Evolutionary conservation across 2,113 vertebrate genomes (phyloP).

Genomic region (Laterallus jamaicensis): DNA sequence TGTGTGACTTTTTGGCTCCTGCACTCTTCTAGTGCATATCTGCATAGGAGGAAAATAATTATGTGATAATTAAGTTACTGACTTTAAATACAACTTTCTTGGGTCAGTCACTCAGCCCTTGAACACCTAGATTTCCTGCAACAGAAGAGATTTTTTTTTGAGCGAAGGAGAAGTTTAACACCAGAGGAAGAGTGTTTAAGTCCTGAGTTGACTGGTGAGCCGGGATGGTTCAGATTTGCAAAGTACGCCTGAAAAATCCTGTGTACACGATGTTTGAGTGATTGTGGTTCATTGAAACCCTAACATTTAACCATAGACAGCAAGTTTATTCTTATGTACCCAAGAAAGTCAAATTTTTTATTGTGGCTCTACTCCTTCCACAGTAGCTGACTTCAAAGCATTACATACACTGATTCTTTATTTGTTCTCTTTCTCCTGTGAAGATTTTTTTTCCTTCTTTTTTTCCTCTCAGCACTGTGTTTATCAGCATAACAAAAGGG

Average conservation of each 20-base stretch:
- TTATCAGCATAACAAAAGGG: neutral
- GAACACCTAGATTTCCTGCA: neutral
- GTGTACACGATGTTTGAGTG: neutral
- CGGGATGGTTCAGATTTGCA: neutral
- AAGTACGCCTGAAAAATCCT: neutral
- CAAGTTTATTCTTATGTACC: neutral
- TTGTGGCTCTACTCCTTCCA: neutral
- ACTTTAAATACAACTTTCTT: neutral
- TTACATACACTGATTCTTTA: neutral
- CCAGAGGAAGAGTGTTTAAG: neutral
- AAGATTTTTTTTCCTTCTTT: neutral
- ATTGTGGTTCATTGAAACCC: neutral
- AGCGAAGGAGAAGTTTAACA: neutral
- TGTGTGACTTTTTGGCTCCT: neutral
- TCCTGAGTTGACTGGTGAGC: neutral
- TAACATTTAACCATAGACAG: neutral
- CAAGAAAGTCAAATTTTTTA: neutral
- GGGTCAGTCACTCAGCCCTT: neutral
- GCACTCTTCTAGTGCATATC: neutral
- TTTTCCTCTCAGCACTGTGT: neutral
- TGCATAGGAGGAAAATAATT: neutral
- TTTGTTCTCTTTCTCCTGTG: neutral
- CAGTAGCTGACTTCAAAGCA: neutral
- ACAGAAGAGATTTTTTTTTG: neutral
- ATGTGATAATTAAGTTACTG: neutral